Conservation (phyloP, 23 tunicate genomes). For the Oikopleura dioica region DNA sequence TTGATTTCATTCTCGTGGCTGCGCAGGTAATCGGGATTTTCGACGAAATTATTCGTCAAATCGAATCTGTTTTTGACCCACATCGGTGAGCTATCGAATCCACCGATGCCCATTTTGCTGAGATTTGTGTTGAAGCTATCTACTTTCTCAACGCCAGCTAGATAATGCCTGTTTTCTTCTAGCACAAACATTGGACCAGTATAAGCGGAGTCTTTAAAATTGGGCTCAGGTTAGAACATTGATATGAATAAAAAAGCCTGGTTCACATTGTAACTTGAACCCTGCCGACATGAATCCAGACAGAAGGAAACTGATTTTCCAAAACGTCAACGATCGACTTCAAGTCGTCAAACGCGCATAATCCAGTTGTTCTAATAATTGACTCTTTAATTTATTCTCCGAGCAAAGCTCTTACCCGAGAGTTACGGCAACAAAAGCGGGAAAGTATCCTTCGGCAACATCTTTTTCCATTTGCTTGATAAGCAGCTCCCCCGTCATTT, state of each 20-base stretch:
- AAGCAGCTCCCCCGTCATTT: background rate
- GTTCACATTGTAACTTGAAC: too few species aligned
- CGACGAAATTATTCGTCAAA: background rate
- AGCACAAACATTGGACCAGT: background rate
- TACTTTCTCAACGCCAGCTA: background rate
- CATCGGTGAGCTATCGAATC: background rate
- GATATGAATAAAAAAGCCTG: too few species aligned
- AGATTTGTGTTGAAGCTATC: background rate
- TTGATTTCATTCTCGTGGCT: background rate
- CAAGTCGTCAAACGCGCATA: background rate
- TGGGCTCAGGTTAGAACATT: too few species aligned
- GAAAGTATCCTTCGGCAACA: background rate
- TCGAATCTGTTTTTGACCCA: background rate
- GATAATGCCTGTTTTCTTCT: background rate
- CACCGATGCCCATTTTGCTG: background rate
- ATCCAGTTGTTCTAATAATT: background rate
- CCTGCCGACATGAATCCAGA: background rate
- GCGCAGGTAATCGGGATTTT: background rate
- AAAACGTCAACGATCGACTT: background rate
- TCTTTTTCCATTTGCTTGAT: background rate
- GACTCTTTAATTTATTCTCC: too few species aligned
- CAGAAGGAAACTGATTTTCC: background rate
- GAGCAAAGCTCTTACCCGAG: too few species aligned
- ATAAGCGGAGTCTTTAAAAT: background rate
- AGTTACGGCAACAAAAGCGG: background rate